Evolutionary conservation across 2,797 vertebrate species (phyloP).

Genomic region (Emys orbicularis): DNA sequence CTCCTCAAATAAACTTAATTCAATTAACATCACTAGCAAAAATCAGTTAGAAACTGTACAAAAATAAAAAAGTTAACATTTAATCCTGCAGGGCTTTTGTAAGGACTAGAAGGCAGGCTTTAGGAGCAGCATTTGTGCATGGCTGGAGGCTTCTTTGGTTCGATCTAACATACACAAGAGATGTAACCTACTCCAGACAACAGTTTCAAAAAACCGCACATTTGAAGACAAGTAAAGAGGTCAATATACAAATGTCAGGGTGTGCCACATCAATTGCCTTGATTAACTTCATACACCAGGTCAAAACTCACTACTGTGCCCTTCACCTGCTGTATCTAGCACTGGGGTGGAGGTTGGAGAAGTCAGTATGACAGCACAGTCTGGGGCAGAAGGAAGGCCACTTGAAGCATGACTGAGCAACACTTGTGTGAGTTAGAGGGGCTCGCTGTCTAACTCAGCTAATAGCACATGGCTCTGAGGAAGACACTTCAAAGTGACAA

Average conservation of each 20-base stretch:
- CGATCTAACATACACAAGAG: constrained; percentile 91
- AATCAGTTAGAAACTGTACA: constrained; percentile 92
- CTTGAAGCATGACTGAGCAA: constrained; percentile 27
- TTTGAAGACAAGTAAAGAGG: constrained; percentile 77
- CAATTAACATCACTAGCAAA: constrained; percentile 92
- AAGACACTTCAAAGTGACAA: constrained; percentile 19
- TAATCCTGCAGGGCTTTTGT: constrained; percentile 93
- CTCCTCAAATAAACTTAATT: constrained; percentile 91
- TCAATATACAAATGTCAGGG: constrained; percentile 73
- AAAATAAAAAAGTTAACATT: constrained; percentile 90
- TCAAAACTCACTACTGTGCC: neutral
- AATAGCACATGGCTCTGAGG: constrained; percentile 40
- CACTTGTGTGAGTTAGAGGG: constrained; percentile 34
- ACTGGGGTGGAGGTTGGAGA: neutral
- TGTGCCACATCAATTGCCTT: constrained; percentile 59
- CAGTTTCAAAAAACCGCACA: constrained; percentile 80
- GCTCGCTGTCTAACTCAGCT: constrained; percentile 29
- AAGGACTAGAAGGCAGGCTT: constrained; percentile 99
- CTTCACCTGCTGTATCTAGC: neutral
- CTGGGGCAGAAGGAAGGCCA: constrained; percentile 68
- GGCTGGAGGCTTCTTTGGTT: constrained; percentile 99
- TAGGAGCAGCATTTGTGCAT: constrained; percentile 98
- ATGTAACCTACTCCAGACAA: constrained; percentile 90
- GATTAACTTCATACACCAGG: neutral
- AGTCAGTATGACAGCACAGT: constrained; percentile 34